These are phyloP conservation scores for Rhingia rostrata DNA, from an alignment of 2,888 invertebrate genomes.

Conservation along the genomic window DNA sequence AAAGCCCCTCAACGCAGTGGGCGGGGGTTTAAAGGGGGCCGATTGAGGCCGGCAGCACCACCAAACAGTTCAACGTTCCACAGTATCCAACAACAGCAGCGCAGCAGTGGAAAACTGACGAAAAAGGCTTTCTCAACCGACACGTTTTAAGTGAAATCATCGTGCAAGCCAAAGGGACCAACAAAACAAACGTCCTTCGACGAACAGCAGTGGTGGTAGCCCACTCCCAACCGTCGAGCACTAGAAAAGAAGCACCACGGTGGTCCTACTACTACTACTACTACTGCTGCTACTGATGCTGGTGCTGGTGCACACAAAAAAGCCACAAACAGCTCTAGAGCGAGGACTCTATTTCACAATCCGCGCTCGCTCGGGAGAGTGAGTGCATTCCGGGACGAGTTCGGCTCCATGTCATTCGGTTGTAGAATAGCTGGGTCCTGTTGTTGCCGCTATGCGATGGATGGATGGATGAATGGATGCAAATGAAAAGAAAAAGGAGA, in stretches of 20 bases:
- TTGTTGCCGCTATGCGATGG: slow-evolving; percentile 22
- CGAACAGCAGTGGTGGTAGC: slow-evolving; percentile 32
- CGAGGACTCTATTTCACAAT: slow-evolving; percentile 67
- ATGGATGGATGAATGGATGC: slow-evolving; percentile 61
- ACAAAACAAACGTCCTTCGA: slow-evolving; percentile 73
- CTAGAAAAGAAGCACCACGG: slow-evolving; percentile 43
- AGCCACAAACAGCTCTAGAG: slow-evolving; percentile 67
- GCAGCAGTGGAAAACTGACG: slow-evolving; percentile 70
- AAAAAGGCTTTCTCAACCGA: slow-evolving; percentile 75
- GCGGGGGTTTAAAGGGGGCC: slow-evolving; percentile 11
- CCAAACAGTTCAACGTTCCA: slow-evolving; percentile 35
- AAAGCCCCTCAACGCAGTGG: slow-evolving; percentile 35
- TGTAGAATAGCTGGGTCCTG: slow-evolving; percentile 28
- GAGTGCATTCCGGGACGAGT: slow-evolving; percentile 34
- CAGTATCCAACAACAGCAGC: slow-evolving; percentile 34
- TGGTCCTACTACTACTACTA: slow-evolving; percentile 2
- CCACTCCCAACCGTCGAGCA: slow-evolving; percentile 1
- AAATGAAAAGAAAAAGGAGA: slow-evolving; percentile 65
- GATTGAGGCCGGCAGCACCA: slow-evolving; percentile 35
- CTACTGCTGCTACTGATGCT: background rate
- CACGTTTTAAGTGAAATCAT: slow-evolving; percentile 74
- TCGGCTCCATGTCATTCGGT: slow-evolving; percentile 46
- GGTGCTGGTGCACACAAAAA: slow-evolving; percentile 54
- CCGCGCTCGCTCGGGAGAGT: slow-evolving; percentile 28
- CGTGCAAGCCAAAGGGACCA: slow-evolving; percentile 62